Conservation (phyloP, 2,888 invertebrate species). For the Epirrita christyi region DNA sequence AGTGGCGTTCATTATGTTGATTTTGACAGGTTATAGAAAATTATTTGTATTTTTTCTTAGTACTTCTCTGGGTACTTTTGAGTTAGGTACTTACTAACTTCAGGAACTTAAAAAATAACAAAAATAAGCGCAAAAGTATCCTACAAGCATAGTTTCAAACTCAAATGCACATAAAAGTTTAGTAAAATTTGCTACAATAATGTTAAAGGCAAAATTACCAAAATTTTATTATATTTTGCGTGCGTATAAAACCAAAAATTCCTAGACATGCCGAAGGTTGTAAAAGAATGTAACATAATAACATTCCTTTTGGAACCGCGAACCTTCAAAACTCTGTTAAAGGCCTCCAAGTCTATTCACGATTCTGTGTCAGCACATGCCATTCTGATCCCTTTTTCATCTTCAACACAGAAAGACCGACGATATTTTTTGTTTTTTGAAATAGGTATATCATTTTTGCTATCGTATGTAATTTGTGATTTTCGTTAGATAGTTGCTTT, state of each 20-base stretch:
- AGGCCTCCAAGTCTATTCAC: conserved; percentile 44
- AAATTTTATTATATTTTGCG: conserved; percentile 44
- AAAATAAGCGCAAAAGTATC: too few relatives aligned
- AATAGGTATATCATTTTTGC: neutral
- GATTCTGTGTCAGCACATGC: conserved; percentile 46
- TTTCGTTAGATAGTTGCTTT: neutral
- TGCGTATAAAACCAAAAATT: conserved; percentile 43
- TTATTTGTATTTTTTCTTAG: too few relatives aligned
- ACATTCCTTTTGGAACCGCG: conserved; percentile 49
- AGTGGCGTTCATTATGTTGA: neutral
- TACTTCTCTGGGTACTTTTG: too few relatives aligned
- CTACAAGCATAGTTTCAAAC: too few relatives aligned
- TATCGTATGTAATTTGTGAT: neutral
- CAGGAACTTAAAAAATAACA: too few relatives aligned
- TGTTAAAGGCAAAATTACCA: conserved; percentile 1
- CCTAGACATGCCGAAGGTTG: conserved; percentile 48
- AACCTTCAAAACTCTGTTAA: conserved; percentile 47
- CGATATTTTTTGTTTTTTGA: conserved; percentile 17
- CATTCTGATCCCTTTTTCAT: conserved; percentile 40
- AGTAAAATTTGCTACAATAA: neutral
- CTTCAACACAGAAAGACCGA: conserved; percentile 23
- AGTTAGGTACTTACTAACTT: too few relatives aligned
- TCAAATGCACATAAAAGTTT: neutral
- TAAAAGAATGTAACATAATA: conserved; percentile 55
- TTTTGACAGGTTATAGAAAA: conserved; percentile 1